Evolutionary conservation across 2,888 invertebrate species (phyloP), one percentile per base, ranked within the genome.

Genomic region (Pimpla rufipes): DNA sequence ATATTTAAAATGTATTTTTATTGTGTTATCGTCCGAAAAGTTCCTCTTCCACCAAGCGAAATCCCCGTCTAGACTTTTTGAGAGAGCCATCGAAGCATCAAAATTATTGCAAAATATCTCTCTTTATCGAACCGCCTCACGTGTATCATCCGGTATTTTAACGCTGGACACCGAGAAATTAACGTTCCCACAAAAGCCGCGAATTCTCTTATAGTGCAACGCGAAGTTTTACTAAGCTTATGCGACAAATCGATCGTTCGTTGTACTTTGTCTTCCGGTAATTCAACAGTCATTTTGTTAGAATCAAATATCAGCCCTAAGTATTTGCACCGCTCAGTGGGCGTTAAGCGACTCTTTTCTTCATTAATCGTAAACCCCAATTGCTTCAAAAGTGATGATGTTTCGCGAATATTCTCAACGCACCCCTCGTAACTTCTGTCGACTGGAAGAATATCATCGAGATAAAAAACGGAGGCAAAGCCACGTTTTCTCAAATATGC

Each of bases 261-360:
- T 52, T 64, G 40, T 42, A 78, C 16, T 71, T 78, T 78, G 13
- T 79, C 66, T 4, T 71, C 16, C 8, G 71, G 50, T 71, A 71
- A 55, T n/a, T 79, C 71, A 23, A 78, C 29, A 37, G 6, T 35
- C 71, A 78, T 78, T 52, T 71, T 71, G 4, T 7, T 42, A 3
- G 55, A 78, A 71, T 71, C 62, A 55, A 78, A 78, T 62, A 78
- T 71, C 42, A 71, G 64, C 21, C 64, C 71, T 40, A 71, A 71
- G n/a, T 67, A 74, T 79, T 79, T 74, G 67, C 57, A 74, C 3
- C 74, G 67, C 21, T 68, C 67, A 11, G 71, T 71, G n/a, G 70
- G 77, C 18, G 50, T 47, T 40, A 50, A 57, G 5, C 2, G 47
- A 62, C 77, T 62, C 40, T 18, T 68, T 11, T 68, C 37, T 62